A percentile compares a stretch with the other conserved stretches of the same genome.
phyloP scores from a whole-genome alignment of 2,797 vertebrate genomes.

The Epinephelus malabaricus region DNA sequence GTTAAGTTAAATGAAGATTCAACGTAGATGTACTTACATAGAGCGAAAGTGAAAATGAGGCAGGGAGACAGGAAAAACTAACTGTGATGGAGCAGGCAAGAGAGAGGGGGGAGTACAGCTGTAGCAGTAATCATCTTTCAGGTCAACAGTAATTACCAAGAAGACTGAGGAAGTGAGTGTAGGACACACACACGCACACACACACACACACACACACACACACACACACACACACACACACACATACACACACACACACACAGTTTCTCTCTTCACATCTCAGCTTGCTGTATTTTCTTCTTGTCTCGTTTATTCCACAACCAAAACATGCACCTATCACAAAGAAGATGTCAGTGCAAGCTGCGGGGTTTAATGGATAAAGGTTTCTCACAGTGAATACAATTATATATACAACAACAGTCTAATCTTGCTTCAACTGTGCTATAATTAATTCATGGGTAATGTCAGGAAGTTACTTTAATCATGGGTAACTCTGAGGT shows the following conservation, averaged over 20 bases:
- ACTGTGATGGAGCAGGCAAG: conserved; percentile 37
- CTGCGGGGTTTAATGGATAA: conserved; percentile 49
- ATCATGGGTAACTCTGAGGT: conserved; percentile 47
- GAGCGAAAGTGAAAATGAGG: conserved; percentile 26
- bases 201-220: conserved; percentile 32
- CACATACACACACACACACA: conserved; percentile 31
- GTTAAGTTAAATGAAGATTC: conserved; percentile 9
- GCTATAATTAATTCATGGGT: conserved; percentile 56
- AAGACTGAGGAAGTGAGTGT: conserved; percentile 58
- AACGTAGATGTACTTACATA: background rate
- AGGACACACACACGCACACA: conserved; percentile 46
- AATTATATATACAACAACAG: conserved; percentile 40
- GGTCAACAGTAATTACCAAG: conserved; percentile 81
- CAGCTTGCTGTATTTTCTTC: conserved; percentile 47
- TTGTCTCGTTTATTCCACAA: conserved; percentile 59
- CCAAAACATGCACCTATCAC: conserved; percentile 58
- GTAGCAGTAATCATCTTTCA: conserved; percentile 77
- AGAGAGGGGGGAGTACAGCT: conserved; percentile 57
- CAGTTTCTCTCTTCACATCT: conserved; percentile 28
- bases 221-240: conserved; percentile 38
- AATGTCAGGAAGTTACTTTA: conserved; percentile 60
- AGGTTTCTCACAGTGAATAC: conserved; percentile 34
- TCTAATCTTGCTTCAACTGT: conserved; percentile 42
- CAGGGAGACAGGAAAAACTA: conserved; percentile 46
- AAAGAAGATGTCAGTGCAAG: conserved; percentile 50